Evolutionary conservation across 2,113 vertebrate species (phyloP).

Genomic region (Pao palembangensis): DNA sequence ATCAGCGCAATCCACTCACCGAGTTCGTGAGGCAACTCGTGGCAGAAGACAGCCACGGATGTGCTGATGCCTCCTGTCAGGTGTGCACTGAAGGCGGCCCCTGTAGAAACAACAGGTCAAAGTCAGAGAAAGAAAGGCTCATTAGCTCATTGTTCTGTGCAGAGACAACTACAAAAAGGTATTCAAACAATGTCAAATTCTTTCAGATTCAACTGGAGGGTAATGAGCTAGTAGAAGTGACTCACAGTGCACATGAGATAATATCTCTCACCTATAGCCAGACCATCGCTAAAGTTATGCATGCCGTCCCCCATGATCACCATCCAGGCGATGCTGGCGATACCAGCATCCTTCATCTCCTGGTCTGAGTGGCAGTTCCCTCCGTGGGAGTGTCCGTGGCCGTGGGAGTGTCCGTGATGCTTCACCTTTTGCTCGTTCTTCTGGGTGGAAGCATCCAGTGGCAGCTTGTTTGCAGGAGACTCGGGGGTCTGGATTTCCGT

Average conservation of each 20-base stretch:
- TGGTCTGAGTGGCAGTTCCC: conserved; percentile 95
- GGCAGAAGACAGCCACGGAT: conserved; percentile 97
- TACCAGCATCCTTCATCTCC: conserved; percentile 93
- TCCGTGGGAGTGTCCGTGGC: conserved; percentile 87
- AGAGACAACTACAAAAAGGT: too few relatives aligned
- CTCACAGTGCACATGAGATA: background rate
- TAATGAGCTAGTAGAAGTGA: background rate
- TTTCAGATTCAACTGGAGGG: too few relatives aligned
- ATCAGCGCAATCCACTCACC: conserved; percentile 72
- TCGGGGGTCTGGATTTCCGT: conserved; percentile 82
- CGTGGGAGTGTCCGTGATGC: conserved; percentile 79
- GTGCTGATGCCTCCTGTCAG: conserved; percentile 96
- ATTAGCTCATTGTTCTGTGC: too few relatives aligned
- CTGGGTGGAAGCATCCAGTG: conserved; percentile 59
- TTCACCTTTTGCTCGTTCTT: conserved; percentile 66
- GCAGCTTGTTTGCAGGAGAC: conserved; percentile 79
- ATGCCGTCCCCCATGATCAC: conserved; percentile 99
- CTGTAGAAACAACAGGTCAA: conserved; percentile 61
- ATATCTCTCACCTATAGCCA: conserved; percentile 84
- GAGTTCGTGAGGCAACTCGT: conserved; percentile 96
- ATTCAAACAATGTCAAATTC: too few relatives aligned
- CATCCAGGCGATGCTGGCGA: conserved; percentile 99
- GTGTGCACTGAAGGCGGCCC: conserved; percentile 94
- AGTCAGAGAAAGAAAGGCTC: background rate
- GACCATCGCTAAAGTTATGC: conserved; percentile 98